Percentiles rank a stretch among this genome's conserved stretches.
Conservation (phyloP, 2,113 vertebrate genomes). For the Callocephalon fimbriatum region DNA sequence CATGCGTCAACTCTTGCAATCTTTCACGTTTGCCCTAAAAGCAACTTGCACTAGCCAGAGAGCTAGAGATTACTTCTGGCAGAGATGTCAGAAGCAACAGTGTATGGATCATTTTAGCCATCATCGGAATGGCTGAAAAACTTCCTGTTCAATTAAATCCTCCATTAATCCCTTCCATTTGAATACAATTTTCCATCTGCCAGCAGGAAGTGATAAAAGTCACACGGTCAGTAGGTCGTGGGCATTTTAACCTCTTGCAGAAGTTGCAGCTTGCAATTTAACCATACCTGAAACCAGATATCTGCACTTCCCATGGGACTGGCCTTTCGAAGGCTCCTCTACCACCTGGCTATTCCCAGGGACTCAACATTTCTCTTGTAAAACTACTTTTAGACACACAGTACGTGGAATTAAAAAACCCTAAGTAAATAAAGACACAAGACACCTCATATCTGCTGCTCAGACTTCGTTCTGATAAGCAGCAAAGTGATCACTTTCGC, state of each 20-base stretch:
- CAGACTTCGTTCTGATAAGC: not conserved
- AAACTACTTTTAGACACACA: not conserved
- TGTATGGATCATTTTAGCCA: not conserved
- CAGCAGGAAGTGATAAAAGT: conserved; percentile 58
- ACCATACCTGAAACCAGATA: conserved; percentile 40
- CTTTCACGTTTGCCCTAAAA: not conserved
- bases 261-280: not conserved
- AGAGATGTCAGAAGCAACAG: conserved; percentile 18
- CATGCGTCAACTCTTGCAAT: not conserved
- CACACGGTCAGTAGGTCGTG: not conserved
- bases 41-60: not conserved
- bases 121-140: conserved; percentile 33
- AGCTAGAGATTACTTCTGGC: not conserved
- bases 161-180: conserved; percentile 56
- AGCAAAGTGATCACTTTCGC: not conserved
- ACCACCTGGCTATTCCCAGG: not conserved
- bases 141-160: conserved; percentile 75
- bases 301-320: not conserved
- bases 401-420: not conserved
- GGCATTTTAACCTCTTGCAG: conserved; percentile 16
- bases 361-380: not conserved
- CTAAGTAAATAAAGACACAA: not conserved
- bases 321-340: not conserved
- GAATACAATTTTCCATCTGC: conserved; percentile 42
- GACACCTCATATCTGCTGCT: not conserved